Percentiles rank a stretch among this genome's conserved stretches.
phyloP scores from a whole-genome alignment of 2,888 invertebrate genomes.

The Hydroisotoma schaefferi region DNA sequence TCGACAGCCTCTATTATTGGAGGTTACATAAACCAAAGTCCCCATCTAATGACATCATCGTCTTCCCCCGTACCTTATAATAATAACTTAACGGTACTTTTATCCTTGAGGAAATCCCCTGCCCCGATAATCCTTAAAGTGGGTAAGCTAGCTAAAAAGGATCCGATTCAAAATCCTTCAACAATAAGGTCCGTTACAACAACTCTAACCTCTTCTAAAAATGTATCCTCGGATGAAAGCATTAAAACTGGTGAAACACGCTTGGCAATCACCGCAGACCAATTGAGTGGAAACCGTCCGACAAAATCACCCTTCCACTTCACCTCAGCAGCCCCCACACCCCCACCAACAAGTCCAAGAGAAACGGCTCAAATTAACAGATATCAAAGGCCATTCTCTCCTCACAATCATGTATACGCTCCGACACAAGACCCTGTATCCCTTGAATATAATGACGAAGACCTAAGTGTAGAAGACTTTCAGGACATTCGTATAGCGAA shows the following conservation, averaged over 20 bases:
- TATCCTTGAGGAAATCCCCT: too few species aligned
- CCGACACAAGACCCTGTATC: slow-evolving; percentile 44
- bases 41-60: neutral
- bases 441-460: slow-evolving; percentile 34
- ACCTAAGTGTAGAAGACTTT: slow-evolving; percentile 43
- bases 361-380: slow-evolving; percentile 3
- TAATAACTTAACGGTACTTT: neutral
- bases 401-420: slow-evolving; percentile 45
- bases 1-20: slow-evolving; percentile 5
- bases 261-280: slow-evolving; percentile 45
- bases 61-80: neutral
- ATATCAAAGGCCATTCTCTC: slow-evolving; percentile 29
- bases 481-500: slow-evolving; percentile 41
- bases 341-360: slow-evolving; percentile 25
- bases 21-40: slow-evolving; percentile 24
- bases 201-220: neutral
- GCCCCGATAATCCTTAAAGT: slow-evolving; percentile 30
- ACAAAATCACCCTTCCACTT: slow-evolving; percentile 46
- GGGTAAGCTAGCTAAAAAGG: slow-evolving; percentile 21
- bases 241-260: slow-evolving; percentile 32
- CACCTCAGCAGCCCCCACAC: slow-evolving; percentile 31
- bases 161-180: slow-evolving; percentile 1
- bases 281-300: slow-evolving; percentile 42
- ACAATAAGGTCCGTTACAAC: too few species aligned
- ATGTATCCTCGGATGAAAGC: neutral